phyloP scores from a whole-genome alignment of 2,888 invertebrate genomes.

The Phasia obesa region DNA sequence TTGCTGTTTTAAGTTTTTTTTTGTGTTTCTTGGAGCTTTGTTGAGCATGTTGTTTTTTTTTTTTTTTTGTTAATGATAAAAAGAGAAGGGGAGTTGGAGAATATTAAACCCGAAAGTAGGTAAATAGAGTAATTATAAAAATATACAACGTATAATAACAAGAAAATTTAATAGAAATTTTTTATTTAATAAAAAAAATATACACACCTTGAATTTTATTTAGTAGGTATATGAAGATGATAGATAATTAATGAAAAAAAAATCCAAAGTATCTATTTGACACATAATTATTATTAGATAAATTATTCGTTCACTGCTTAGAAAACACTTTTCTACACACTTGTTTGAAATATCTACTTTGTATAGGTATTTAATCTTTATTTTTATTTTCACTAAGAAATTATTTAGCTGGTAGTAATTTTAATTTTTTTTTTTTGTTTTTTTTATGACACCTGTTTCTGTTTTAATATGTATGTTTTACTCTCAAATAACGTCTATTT shows the following conservation, averaged over 20 bases:
- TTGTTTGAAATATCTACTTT: no score
- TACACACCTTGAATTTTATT: slow-evolving; percentile 59
- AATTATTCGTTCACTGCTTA: no score
- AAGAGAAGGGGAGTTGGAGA: slow-evolving; percentile 43
- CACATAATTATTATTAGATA: background rate
- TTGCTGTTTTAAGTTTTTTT: slow-evolving; percentile 38
- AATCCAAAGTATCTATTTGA: slow-evolving; percentile 23
- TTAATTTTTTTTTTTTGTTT: background rate
- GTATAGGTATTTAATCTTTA: background rate
- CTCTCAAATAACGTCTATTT: slow-evolving; percentile 21
- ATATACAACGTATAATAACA: slow-evolving; percentile 49
- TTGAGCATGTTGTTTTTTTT: no score
- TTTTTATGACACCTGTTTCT: slow-evolving; percentile 44
- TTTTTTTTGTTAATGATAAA: slow-evolving; percentile 38
- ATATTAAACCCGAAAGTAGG: slow-evolving; percentile 76
- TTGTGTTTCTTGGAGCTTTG: slow-evolving; percentile 23
- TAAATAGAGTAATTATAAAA: slow-evolving; percentile 78
- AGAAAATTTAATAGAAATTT: slow-evolving; percentile 26
- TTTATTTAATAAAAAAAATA: slow-evolving; percentile 27
- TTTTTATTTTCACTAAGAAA: background rate
- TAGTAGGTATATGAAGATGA: slow-evolving; percentile 16
- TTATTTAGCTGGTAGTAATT: background rate
- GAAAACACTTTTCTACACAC: no score
- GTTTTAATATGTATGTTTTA: background rate
- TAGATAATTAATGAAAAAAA: slow-evolving; percentile 3